Percentiles rank a stretch among this genome's conserved stretches.
phyloP scores from a whole-genome alignment of 2,113 vertebrate genomes.

The Hoplias malabaricus region DNA sequence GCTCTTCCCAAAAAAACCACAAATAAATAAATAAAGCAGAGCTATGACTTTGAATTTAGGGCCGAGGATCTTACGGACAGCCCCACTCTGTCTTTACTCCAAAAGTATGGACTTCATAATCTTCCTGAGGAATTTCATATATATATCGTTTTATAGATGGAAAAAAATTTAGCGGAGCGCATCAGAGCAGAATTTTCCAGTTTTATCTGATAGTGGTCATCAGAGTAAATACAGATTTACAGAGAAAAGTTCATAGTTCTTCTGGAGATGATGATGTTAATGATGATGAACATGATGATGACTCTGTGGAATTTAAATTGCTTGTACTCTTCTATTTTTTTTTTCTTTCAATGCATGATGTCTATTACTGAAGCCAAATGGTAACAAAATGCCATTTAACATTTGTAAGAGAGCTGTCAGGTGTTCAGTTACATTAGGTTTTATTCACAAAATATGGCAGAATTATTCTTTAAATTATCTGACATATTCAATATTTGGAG shows the following conservation, averaged over 20 bases:
- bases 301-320: conserved; percentile 53
- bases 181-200: conserved; percentile 70
- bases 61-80: conserved; percentile 51
- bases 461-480: too few relatives aligned
- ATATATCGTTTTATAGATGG: too few relatives aligned
- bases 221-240: conserved; percentile 68
- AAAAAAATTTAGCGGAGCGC: conserved; percentile 62
- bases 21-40: conserved; percentile 65
- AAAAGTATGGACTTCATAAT: conserved; percentile 77
- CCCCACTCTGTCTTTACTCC: too few relatives aligned
- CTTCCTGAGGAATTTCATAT: conserved; percentile 69
- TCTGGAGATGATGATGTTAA: conserved; percentile 61
- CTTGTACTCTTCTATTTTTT: too few relatives aligned
- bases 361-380: conserved; percentile 67
- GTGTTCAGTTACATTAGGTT: too few relatives aligned
- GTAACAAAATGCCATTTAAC: too few relatives aligned
- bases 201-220: conserved; percentile 67
- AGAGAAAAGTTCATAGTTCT: conserved; percentile 62
- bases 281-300: too few relatives aligned
- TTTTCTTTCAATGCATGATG: conserved; percentile 46
- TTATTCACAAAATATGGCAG: too few relatives aligned
- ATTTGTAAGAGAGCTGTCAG: too few relatives aligned
- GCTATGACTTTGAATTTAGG: conserved; percentile 58
- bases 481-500: too few relatives aligned
- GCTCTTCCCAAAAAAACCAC: too few relatives aligned